A percentile compares a stretch with the other conserved stretches of the same genome.
These are phyloP conservation scores for Andrena chrysosceles DNA, from an alignment of 2,888 invertebrate genomes.

Conservation along the genomic window DNA sequence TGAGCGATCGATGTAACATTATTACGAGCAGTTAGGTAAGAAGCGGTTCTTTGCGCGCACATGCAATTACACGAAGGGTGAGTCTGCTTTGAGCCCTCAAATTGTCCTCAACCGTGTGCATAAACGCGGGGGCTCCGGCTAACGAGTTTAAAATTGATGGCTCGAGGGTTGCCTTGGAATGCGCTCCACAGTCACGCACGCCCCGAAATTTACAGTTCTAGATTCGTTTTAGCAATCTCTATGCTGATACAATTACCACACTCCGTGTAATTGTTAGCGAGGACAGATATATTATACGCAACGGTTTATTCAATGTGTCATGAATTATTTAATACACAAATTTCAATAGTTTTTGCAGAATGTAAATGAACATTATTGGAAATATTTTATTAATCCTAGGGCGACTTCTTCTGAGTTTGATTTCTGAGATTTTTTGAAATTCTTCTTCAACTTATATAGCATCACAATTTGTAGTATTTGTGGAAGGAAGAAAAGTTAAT, in stretches of 20 bases:
- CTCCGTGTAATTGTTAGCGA: neutral
- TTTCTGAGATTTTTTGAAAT: too few species aligned
- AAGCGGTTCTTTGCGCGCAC: constrained; percentile 37
- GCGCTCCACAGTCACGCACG: constrained; percentile 38
- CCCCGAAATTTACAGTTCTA: constrained; percentile 12
- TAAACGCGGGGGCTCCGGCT: constrained; percentile 46
- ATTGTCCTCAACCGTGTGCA: constrained; percentile 51
- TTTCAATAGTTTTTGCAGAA: too few species aligned
- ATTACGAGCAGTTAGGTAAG: constrained; percentile 42
- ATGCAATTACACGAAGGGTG: constrained; percentile 50
- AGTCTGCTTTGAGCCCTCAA: constrained; percentile 55
- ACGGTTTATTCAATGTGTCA: too few species aligned
- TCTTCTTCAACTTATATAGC: too few species aligned
- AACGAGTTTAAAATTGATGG: constrained; percentile 66
- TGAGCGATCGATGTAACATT: constrained; percentile 23
- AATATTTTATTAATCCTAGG: too few species aligned
- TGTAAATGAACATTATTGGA: too few species aligned
- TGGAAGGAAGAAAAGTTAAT: too few species aligned
- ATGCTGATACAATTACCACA: neutral
- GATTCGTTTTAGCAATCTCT: neutral
- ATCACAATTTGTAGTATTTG: too few species aligned
- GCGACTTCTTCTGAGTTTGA: too few species aligned
- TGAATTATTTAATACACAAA: too few species aligned
- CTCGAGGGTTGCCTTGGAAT: constrained; percentile 34
- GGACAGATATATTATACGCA: neutral